Conservation (phyloP, 2,888 invertebrate genomes). For the Megamerina dolium region DNA sequence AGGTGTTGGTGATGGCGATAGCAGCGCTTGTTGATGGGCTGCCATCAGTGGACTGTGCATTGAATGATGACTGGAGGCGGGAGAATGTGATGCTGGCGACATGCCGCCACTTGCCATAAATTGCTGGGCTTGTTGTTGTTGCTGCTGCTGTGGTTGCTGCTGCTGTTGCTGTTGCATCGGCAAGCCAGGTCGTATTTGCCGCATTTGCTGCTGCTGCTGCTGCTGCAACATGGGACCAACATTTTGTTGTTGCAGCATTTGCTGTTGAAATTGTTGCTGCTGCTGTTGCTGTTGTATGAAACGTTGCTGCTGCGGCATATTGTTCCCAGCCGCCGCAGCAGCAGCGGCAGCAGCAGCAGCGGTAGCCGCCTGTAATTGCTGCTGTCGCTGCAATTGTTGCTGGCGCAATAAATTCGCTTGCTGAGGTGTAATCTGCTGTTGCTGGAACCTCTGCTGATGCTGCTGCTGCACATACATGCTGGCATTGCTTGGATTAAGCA, state of each 20-base stretch:
- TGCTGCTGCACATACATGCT: slow-evolving; percentile 32
- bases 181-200: slow-evolving; percentile 30
- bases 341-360: slow-evolving; percentile 14
- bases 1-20: slow-evolving; percentile 35
- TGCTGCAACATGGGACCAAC: slow-evolving; percentile 29
- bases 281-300: slow-evolving; percentile 23
- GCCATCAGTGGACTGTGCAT: slow-evolving; percentile 41
- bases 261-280: slow-evolving; percentile 30
- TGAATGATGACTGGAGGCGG: slow-evolving; percentile 42
- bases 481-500: slow-evolving; percentile 35
- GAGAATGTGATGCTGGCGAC: slow-evolving; percentile 36
- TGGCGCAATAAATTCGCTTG: slow-evolving; percentile 25
- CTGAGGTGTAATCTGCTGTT: slow-evolving; percentile 29
- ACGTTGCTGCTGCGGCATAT: slow-evolving; percentile 6
- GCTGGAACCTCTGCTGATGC: slow-evolving; percentile 22
- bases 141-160: slow-evolving; percentile 31
- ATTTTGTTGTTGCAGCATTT: slow-evolving; percentile 44
- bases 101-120: slow-evolving; percentile 32
- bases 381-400: slow-evolving; percentile 26
- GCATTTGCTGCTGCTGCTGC: slow-evolving; percentile 30
- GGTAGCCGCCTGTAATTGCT: slow-evolving; percentile 15
- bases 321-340: no score
- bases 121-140: slow-evolving; percentile 24
- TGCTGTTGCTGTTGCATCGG: slow-evolving; percentile 28
- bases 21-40: slow-evolving; percentile 29